Percentiles rank a stretch among this genome's conserved stretches.
These are phyloP conservation scores for Pimephales promelas DNA, from an alignment of 2,113 vertebrate species.

Conservation along the genomic window DNA sequence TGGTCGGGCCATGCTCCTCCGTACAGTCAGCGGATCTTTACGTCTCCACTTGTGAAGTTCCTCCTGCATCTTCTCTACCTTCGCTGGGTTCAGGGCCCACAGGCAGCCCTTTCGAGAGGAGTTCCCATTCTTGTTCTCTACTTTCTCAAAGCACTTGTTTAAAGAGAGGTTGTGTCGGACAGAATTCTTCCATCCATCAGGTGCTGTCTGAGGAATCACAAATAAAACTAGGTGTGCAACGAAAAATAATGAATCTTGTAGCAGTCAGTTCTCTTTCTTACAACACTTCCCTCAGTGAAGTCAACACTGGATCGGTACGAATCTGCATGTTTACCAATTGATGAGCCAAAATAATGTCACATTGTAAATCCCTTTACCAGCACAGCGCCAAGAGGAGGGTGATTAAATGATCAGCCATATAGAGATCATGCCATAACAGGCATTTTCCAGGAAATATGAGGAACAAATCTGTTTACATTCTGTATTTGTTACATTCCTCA, in stretches of 20 bases:
- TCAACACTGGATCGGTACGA: not conserved
- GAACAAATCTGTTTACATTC: conserved; percentile 25
- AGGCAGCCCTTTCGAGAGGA: conserved; percentile 93
- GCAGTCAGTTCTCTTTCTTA: not conserved
- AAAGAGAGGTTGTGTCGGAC: conserved; percentile 97
- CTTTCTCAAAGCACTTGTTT: conserved; percentile 99
- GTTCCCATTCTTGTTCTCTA: conserved; percentile 90
- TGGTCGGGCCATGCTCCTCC: conserved; percentile 96
- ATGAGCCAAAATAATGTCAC: conserved; percentile 29
- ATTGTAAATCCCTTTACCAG: not conserved
- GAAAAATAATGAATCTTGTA: conserved; percentile 4
- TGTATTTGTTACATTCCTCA: conserved; percentile 35
- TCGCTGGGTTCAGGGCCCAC: conserved; percentile 95
- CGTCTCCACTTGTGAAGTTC: conserved; percentile 97
- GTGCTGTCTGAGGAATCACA: conserved; percentile 83
- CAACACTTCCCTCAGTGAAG: not conserved
- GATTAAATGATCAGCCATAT: conserved; percentile 36
- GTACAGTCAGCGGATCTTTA: conserved; percentile 91
- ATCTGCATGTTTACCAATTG: conserved; percentile 1
- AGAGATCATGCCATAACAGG: conserved; percentile 53
- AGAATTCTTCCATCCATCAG: conserved; percentile 98
- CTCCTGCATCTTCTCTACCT: conserved; percentile 97
- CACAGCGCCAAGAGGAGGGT: not conserved
- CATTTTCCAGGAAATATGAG: not conserved
- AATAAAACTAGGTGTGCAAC: not conserved